phyloP scores from a whole-genome alignment of 2,888 invertebrate species.

The Epistrophe eligans region DNA sequence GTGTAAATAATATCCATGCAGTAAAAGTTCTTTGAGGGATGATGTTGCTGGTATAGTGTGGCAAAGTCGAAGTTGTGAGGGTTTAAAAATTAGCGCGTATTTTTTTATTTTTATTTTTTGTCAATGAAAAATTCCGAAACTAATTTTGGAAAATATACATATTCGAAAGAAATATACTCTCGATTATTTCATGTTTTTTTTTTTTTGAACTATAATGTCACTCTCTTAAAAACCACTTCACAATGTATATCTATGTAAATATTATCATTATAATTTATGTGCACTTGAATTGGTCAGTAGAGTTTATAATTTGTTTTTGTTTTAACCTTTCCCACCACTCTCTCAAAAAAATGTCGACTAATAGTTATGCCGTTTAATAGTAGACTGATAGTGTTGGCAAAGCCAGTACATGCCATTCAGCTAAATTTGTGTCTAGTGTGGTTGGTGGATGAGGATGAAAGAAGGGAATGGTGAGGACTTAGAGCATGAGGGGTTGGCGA shows the following conservation, averaged over 20 bases:
- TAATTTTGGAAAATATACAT: not conserved
- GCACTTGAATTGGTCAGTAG: constrained; percentile 31
- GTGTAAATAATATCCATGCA: constrained; percentile 76
- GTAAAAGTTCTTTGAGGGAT: constrained; percentile 51
- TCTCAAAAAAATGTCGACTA: constrained; percentile 56
- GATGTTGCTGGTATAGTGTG: constrained; percentile 25
- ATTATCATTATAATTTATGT: not conserved
- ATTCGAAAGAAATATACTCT: constrained; percentile 35
- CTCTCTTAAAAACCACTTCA: constrained; percentile 2
- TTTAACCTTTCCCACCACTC: constrained; percentile 22
- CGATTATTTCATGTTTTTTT: constrained; percentile 46
- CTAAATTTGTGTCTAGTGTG: constrained; percentile 57
- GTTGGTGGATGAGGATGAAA: constrained; percentile 30
- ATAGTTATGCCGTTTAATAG: constrained; percentile 70
- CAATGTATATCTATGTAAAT: not conserved
- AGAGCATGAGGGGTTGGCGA: constrained; percentile 20
- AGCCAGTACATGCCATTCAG: constrained; percentile 62
- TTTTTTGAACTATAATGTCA: constrained; percentile 40
- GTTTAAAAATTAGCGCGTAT: constrained; percentile 65
- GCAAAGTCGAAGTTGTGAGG: not conserved
- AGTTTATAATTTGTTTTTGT: constrained; percentile 29
- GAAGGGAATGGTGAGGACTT: not conserved
- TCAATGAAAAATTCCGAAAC: constrained; percentile 55
- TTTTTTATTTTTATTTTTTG: constrained; percentile 48
- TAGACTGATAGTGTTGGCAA: constrained; percentile 72